Evolutionary conservation across 2,113 vertebrate species (phyloP), one percentile per base, ranked within the genome.

Genomic region (Microtus oregoni): DNA sequence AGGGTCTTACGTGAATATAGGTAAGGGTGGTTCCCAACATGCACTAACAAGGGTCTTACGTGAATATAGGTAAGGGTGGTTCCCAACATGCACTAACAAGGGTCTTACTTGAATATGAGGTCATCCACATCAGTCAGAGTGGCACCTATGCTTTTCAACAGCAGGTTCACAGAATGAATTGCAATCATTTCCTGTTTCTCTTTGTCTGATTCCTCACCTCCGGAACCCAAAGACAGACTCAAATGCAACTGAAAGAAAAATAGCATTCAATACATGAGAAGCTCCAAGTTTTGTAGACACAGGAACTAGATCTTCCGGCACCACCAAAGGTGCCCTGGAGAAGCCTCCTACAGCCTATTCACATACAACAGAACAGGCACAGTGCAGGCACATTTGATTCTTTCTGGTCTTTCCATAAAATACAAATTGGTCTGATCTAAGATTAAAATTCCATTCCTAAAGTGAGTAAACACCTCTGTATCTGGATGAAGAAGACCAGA

Each of bases 41-140:
- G 9, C 20, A 58, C 13, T 24, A 68, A 20, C 32, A 72, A n/a
- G 63, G 83, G 9, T 20, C 83, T 99, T 98, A 99, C 99, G 99
- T 99, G 98, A 99, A 99, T 97, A 99, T 98, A 44, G 44, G 44
- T 44, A 44, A 44, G 44, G 44, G 44, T 44, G 44, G 5, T 44
- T 44, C 44, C 44, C 44, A 47, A 5, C 38, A 17, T 9, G 9
- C 20, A 58, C 13, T 24, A 68, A 20, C 32, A 72, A n/a, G 63
- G 83, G 17, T 20, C 83, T 99, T 98, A 99, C 99, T 99, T 99
- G 98, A 99, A 99, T 97, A 99, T 98, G 76, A 99, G 98, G 97
- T 99, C 99, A 67, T 99, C 99, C 28, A 99, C 99, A 5, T 99
- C 99, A 0, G 99, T 99, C 79, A 99, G 98, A 1, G 99, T 99